Base-by-base conservation (phyloP, 2,113 vertebrate genomes). In the Motacilla tschutschensis region DNA sequence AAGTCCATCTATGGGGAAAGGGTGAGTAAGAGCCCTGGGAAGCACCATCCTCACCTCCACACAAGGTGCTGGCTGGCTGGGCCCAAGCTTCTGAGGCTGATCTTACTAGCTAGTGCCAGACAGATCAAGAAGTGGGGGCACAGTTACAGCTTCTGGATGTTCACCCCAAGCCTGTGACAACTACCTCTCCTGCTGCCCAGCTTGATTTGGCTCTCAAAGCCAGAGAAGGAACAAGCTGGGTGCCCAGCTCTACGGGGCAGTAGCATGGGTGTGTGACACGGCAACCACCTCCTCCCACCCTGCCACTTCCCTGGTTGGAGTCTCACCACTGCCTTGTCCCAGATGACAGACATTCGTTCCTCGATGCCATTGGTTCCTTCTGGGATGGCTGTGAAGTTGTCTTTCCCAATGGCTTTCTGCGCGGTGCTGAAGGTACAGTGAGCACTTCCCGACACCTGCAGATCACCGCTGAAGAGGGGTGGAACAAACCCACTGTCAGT, bases 291-390 rank as follows among this genome's bases (percentile, higher is more conserved):
- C 50, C 31, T 41, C 19, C 46, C 3, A 1, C 54, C 19, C 60
- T 48, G 12, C 40, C 64, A 22, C 44, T 33, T 50, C 67, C 11
- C 16, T 11, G 14, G 57, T 1, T 4, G 7, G 16, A 17, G 20
- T 51, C 98, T 98, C 95, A 99, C 99, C 99, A 99, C 99, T 47
- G 98, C 98, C 93, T 99, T 99, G 94, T 99, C 99, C 99, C 99
- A 99, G 96, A 99, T 98, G 91, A 99, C 92, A 40, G 97, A 96
- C 99, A 99, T 99, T 44, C 99, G 96, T 69, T 99, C 99, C 96
- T 99, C 99, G 73, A 98, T 98, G 8, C 99, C 99, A 0, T 99
- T 99, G 66, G 99, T 98, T 35, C 99, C 99, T 69, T 99, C 99
- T 1, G 99, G 99, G 87, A 99, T 99, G 7, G 97, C 98, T 5